Conservation (phyloP, 2,113 vertebrate genomes). For the Nymphicus hollandicus region DNA sequence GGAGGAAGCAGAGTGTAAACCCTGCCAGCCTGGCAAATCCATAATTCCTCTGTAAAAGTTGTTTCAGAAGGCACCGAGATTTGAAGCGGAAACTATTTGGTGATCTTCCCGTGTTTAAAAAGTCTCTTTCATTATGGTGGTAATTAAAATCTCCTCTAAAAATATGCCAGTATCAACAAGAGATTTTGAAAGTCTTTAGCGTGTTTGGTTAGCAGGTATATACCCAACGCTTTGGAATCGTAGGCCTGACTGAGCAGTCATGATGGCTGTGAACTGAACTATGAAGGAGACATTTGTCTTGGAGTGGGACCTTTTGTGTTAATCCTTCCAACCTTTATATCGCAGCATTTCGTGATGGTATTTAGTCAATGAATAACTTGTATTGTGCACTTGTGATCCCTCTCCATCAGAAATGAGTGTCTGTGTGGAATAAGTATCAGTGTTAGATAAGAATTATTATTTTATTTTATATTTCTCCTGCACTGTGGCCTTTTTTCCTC, state of each 20-base stretch:
- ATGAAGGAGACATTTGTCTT: conserved; percentile 61
- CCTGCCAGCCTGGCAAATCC: background rate
- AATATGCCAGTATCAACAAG: background rate
- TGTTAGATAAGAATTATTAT: background rate
- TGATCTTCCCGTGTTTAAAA: background rate
- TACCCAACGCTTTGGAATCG: background rate
- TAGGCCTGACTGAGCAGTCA: conserved; percentile 12
- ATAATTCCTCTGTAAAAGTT: background rate
- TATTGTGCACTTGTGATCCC: background rate
- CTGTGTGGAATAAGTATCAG: background rate
- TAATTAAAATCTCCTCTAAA: conserved; percentile 3
- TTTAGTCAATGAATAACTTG: conserved; percentile 14
- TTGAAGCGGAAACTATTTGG: background rate
- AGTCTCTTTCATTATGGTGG: background rate
- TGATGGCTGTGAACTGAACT: conserved; percentile 48
- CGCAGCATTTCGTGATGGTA: background rate
- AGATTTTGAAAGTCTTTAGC: background rate
- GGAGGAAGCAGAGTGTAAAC: background rate
- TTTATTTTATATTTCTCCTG: background rate
- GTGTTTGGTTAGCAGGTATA: background rate
- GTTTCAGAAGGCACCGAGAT: background rate
- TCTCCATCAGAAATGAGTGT: background rate
- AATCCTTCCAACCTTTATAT: conserved; percentile 55
- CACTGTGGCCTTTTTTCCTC: background rate
- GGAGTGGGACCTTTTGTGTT: conserved; percentile 57